Base-by-base conservation (phyloP, 2,888 invertebrate genomes). In the Lepeophtheirus nordmannii region DNA sequence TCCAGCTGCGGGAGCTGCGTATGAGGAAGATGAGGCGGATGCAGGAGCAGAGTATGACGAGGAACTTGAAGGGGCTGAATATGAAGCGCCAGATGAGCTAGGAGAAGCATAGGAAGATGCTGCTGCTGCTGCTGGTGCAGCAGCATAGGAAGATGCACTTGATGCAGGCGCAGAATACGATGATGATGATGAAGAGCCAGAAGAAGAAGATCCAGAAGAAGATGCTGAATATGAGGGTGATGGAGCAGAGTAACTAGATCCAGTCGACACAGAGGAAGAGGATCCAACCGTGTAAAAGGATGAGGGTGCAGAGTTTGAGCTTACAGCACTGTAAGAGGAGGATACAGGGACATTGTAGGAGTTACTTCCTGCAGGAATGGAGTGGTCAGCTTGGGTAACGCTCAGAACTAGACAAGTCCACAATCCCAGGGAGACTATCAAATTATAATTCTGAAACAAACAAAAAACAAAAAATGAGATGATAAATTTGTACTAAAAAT, bases 261-360 rank as follows among this genome's bases (percentile, higher is more conserved):
- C 37, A 39, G 39, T 46, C 2, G 53, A 46, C n/a, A 46, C 17
- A 8, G 53, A 46, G 8, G 53, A 46, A n/a, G 53, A 46, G 53
- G 53, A 46, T 46, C 53, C 53, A 5, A 46, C 53, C n/a, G 53
- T 46, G 17, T 46, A 46, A 46, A 46, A 46, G 53, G 53, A 46
- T 46, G 53, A 14, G 14, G 53, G 53, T 46, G 53, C 53, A n/a
- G 53, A 46, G 53, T 46, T 46, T 14, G 53, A 46, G 53, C 53
- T 46, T 2, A 46, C 53, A 17, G 53, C 53, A 8, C 53, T 46
- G 17, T 46, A 46, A 5, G 53, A 46, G 5, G 53, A 46, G 53
- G 53, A 46, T n/a, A 46, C 53, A 17, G 53, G 53, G 53, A 46
- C 53, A 17, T 46, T 46, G 53, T 46, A 46, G 2, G 53, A 46